These are phyloP conservation scores for Dicrurus megarhynchus DNA, from an alignment of 2,113 vertebrate species.

Conservation along the genomic window DNA sequence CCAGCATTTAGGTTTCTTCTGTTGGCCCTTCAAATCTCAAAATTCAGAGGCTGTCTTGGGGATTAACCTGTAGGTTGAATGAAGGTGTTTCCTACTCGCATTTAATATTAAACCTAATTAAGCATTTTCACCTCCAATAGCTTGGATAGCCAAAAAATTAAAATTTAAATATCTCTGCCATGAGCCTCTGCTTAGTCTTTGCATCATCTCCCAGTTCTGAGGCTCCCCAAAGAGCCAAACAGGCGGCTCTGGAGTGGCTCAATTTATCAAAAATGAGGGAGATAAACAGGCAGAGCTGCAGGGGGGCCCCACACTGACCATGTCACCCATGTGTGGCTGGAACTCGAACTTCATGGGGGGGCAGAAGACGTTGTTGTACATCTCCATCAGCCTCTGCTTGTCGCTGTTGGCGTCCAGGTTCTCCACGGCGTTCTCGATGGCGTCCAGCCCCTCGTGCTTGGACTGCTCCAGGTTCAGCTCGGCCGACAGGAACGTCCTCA, in stretches of 20 bases:
- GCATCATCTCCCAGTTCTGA: not conserved
- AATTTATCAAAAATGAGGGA: accelerated
- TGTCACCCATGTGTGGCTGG: conserved; percentile 98
- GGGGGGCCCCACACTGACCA: conserved; percentile 70
- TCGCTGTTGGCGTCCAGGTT: conserved; percentile 93
- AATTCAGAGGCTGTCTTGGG: not conserved
- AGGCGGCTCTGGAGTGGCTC: not conserved
- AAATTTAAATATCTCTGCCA: accelerated
- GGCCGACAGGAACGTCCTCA: conserved; percentile 94
- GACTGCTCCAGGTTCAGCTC: conserved; percentile 95
- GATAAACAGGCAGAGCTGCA: not conserved
- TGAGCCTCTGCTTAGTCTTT: accelerated
- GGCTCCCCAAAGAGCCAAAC: not conserved
- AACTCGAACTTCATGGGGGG: conserved; percentile 96
- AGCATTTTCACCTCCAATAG: not conserved
- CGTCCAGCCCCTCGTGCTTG: conserved; percentile 90
- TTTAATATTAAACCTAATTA: not conserved
- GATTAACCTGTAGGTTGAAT: not conserved
- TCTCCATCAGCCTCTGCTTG: conserved; percentile 97
- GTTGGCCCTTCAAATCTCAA: not conserved
- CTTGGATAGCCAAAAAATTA: not conserved
- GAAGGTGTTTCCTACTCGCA: not conserved
- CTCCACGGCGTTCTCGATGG: conserved; percentile 90
- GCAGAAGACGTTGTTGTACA: conserved; percentile 97
- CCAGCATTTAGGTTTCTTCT: not conserved